Percentiles rank a stretch among this genome's conserved stretches.
These are phyloP conservation scores for Zaprionus lineosus DNA, from an alignment of 2,888 invertebrate genomes.

Conservation along the genomic window DNA sequence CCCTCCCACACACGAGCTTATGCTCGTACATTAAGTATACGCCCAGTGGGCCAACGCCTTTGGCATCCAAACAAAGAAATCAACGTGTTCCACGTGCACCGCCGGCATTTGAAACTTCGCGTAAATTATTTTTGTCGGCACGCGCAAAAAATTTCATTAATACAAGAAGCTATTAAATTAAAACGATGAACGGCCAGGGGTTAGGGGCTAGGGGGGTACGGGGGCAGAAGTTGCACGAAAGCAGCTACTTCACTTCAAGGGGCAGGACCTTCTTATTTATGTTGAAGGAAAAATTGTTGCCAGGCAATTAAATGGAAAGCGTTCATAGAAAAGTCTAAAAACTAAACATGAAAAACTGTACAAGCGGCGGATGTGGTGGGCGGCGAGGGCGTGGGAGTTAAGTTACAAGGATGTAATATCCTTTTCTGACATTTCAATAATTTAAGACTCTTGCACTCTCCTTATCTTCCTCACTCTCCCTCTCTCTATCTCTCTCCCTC, in stretches of 20 bases:
- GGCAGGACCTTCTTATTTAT: constrained; percentile 29
- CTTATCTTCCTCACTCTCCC: too few species aligned
- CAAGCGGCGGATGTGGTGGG: too few species aligned
- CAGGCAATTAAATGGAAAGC: constrained; percentile 39
- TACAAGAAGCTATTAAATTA: constrained; percentile 54
- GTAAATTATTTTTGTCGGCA: constrained; percentile 47
- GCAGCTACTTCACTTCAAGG: constrained; percentile 1
- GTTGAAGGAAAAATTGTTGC: constrained; percentile 34
- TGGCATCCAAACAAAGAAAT: not conserved
- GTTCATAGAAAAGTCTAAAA: too few species aligned
- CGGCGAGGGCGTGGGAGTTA: too few species aligned
- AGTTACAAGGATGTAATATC: too few species aligned
- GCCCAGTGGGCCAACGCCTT: constrained; percentile 19
- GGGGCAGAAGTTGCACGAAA: constrained; percentile 18
- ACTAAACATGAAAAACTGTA: too few species aligned
- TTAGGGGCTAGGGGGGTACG: too few species aligned
- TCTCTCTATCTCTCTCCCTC: too few species aligned
- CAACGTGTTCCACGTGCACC: constrained; percentile 22
- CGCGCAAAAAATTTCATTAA: constrained; percentile 64
- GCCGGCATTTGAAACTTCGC: constrained; percentile 27
- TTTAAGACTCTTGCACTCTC: too few species aligned
- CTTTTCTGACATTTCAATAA: too few species aligned
- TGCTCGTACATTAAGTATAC: constrained; percentile 31
- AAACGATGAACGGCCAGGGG: constrained; percentile 23
- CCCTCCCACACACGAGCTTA: not conserved